Percentiles rank a stretch among this genome's conserved stretches.
Evolutionary conservation across 2,888 invertebrate species (phyloP).

Genomic region (Apamea monoglypha): DNA sequence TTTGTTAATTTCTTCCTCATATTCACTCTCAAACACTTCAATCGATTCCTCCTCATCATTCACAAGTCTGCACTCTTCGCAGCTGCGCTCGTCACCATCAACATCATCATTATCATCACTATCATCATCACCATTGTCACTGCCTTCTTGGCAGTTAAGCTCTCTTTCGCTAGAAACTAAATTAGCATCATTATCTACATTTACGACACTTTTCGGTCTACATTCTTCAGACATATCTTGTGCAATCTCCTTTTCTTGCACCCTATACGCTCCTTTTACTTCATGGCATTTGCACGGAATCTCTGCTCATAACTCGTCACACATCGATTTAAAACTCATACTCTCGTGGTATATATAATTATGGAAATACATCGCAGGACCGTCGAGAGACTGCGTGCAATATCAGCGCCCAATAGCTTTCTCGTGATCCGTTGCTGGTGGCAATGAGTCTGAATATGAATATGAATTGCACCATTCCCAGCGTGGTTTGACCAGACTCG

Average conservation of each 20-base stretch:
- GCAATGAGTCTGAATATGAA: too few relatives aligned
- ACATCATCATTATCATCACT: not conserved
- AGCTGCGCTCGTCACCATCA: not conserved
- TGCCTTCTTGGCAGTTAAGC: not conserved
- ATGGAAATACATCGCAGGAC: too few relatives aligned
- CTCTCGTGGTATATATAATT: too few relatives aligned
- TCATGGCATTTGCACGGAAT: not conserved
- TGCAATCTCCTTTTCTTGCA: not conserved
- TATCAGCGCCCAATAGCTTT: too few relatives aligned
- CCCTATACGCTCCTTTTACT: not conserved
- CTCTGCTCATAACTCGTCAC: not conserved
- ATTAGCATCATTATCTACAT: not conserved
- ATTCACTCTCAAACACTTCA: not conserved
- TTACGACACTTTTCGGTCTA: not conserved
- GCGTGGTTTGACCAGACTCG: too few relatives aligned
- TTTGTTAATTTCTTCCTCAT: not conserved
- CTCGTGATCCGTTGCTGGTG: too few relatives aligned
- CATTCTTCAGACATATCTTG: not conserved
- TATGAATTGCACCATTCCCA: too few relatives aligned
- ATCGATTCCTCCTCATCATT: too few relatives aligned
- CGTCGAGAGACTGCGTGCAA: too few relatives aligned
- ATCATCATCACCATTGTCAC: not conserved
- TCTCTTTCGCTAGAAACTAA: not conserved
- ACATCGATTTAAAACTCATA: too few relatives aligned
- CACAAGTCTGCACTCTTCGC: too few relatives aligned